These are phyloP conservation scores for Leptinotarsa defecta DNA, from an alignment of 1,140 invertebrate genomes.

Conservation along the genomic window DNA sequence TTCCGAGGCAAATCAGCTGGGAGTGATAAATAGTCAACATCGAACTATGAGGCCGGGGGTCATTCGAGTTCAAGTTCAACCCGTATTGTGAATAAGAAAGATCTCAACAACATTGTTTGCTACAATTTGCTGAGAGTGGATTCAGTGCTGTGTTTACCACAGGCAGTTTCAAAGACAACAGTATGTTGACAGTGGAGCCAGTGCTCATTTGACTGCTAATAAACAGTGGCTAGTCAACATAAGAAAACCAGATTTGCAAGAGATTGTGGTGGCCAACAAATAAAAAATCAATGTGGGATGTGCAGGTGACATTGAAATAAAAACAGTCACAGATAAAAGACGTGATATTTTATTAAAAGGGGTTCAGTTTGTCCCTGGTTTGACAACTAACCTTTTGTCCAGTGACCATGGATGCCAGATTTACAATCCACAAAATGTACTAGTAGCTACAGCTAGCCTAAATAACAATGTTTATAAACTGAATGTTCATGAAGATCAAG, in stretches of 20 bases:
- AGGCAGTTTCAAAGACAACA: conserved; percentile 21
- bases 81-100: background rate
- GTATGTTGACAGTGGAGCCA: conserved; percentile 31
- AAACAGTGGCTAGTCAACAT: conserved; percentile 56
- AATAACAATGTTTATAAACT: conserved; percentile 16
- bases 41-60: background rate
- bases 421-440: conserved; percentile 30
- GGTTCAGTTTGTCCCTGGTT: conserved; percentile 26
- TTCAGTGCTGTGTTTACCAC: conserved; percentile 29
- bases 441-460: conserved; percentile 29
- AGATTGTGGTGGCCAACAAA: conserved; percentile 39
- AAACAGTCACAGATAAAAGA: background rate
- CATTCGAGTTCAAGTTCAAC: background rate
- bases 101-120: background rate
- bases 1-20: background rate
- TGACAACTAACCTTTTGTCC: conserved; percentile 34
- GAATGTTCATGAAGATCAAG: background rate
- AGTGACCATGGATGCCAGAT: conserved; percentile 28
- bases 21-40: background rate
- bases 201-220: conserved; percentile 19
- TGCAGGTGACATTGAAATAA: conserved; percentile 26
- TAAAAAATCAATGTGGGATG: conserved; percentile 13
- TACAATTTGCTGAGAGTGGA: background rate
- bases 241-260: conserved; percentile 26
- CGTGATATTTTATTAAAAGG: conserved; percentile 11